Evolutionary conservation across 2,113 vertebrate species (phyloP), one percentile per base, ranked within the genome.

Genomic region (Macquaria australasica): DNA sequence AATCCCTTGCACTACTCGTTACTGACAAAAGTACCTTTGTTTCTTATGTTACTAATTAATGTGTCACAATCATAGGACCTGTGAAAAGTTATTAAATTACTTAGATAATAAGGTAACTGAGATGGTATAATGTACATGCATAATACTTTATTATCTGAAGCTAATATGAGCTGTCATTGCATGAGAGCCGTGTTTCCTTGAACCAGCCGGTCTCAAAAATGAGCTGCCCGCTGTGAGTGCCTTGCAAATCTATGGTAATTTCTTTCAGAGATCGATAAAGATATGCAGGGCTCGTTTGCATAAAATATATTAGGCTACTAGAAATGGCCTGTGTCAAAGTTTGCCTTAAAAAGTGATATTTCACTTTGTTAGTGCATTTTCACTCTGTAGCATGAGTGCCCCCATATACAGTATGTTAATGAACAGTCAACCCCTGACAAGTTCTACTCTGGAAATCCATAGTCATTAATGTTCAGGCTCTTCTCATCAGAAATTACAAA

Each of bases 401-500:
- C 58, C 66, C 10, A 60, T 23, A 73, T 53, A 72, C 58, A 69
- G 60, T 50, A 79, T 80, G 64, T 66, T 88, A 81, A 92, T 85
- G 82, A 89, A 82, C 23, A 73, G 81, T 68, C 73, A 37, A 67
- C 15, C 71, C 0, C 60, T 74, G 87, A 82, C 68, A 79, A 75
- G 81, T 56, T 83, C 10, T 43, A 34, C 75, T 81, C 25, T n/a
- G 51, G 45, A 86, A 88, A 93, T 91, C 83, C 79, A 91, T 80
- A 87, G 79, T 88, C 79, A 87, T 84, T 87, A 81, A 83, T 87
- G 73, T 66, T 72, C 3, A 1, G 64, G 69, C 45, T 86, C 73
- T 64, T 77, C 85, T 83, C 70, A 79, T 90, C 78, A 79, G 71
- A 91, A 87, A 88, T 90, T 76, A 86, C 80, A 83, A 82, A 87